Conservation (phyloP, 2,113 vertebrate species). For the Lamprotornis superbus region DNA sequence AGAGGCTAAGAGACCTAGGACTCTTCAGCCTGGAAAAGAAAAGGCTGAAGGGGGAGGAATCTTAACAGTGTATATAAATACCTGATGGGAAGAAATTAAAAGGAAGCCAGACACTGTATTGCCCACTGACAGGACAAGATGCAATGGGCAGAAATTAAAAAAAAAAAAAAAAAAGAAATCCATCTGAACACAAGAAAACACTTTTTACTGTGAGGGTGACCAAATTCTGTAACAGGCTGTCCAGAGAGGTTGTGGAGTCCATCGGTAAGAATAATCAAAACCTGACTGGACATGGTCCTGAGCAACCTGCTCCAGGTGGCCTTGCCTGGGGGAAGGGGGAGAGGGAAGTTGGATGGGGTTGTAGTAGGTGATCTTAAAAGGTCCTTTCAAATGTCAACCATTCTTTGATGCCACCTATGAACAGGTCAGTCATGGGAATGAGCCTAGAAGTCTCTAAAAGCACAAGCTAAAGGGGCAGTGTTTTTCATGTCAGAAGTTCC, state of each 20-base stretch:
- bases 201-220: neutral
- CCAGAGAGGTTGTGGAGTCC: neutral
- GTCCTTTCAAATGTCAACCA: neutral
- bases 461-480: neutral
- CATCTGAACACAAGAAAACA: neutral
- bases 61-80: neutral
- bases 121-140: neutral
- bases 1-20: neutral
- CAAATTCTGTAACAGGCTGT: neutral
- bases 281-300: neutral
- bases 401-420: neutral
- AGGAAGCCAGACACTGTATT: neutral
- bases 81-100: neutral
- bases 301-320: neutral
- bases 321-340: neutral
- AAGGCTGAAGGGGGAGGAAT: neutral
- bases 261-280: neutral
- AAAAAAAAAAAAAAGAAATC: neutral
- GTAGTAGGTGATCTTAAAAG: neutral
- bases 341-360: neutral
- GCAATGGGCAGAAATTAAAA: neutral
- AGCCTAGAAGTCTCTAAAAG: conserved; percentile 9
- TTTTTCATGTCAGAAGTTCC: conserved; percentile 11
- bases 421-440: neutral
- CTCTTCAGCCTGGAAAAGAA: neutral